A percentile compares a stretch with the other conserved stretches of the same genome.
phyloP scores from a whole-genome alignment of 2,888 invertebrate species.

The Eristalinus aeneus region DNA sequence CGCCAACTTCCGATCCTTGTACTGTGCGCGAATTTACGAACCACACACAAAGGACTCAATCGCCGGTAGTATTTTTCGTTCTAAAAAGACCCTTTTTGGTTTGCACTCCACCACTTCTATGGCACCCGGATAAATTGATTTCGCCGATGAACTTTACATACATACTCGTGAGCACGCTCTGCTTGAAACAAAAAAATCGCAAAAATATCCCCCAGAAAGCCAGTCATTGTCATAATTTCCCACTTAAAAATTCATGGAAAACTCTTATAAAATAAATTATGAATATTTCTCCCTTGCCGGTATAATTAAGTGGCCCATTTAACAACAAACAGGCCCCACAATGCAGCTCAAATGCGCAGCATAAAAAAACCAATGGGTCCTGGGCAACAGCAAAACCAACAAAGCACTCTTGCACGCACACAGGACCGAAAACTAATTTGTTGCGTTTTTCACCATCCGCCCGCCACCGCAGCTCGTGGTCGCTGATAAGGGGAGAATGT shows the following conservation, averaged over 20 bases:
- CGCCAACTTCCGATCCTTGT: background rate
- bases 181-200: constrained; percentile 29
- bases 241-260: constrained; percentile 65
- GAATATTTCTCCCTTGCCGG: constrained; percentile 35
- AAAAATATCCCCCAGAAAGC: constrained; percentile 46
- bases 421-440: constrained; percentile 53
- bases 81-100: constrained; percentile 14
- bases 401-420: constrained; percentile 55
- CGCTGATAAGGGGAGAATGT: background rate
- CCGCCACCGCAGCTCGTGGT: constrained; percentile 16
- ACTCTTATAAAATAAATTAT: constrained; percentile 64
- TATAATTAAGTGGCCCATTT: constrained; percentile 59
- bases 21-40: constrained; percentile 8
- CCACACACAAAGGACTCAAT: background rate
- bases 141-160: constrained; percentile 28
- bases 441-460: constrained; percentile 29
- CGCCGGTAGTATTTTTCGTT: constrained; percentile 5
- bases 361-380: constrained; percentile 24
- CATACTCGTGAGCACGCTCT: constrained; percentile 25
- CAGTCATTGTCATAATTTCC: constrained; percentile 64
- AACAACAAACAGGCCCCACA: constrained; percentile 48
- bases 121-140: constrained; percentile 38
- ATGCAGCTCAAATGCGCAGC: constrained; percentile 37
- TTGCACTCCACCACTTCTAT: background rate
- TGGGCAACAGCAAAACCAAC: constrained; percentile 20